Evolutionary conservation across 2,888 invertebrate genomes (phyloP), one percentile per base, ranked within the genome.

Genomic region (Crematogaster levior): DNA sequence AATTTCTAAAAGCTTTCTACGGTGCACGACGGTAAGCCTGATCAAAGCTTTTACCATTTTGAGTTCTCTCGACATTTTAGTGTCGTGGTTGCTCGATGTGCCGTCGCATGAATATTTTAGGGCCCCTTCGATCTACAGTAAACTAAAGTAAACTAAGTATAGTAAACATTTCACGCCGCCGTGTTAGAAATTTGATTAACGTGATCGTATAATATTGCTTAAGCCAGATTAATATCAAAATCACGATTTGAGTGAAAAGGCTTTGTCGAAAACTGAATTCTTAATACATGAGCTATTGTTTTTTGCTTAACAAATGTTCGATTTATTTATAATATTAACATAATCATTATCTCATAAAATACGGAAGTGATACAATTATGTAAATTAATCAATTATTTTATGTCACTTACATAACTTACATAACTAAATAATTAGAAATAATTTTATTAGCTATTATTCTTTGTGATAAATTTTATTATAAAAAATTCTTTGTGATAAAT

Each of bases 1-100:
- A 79, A 79, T 79, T 79, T 79, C 70, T 70, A 66, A 77, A 68
- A 77, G 77, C 77, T 77, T 68, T 77, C 68, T 56, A 56, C 68
- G 21, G 30, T 43, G 68, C 43, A 68, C 30, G 53, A 66, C 75
- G 53, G n/a, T 68, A 68, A 77, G 68, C 68, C 53, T 68, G 77
- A 68, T 77, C 77, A 70, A 79, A 70, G 70, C 77, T 79, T 70
- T 79, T 70, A 68, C 61, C 34, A 70, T 79, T 79, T 79, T 58
- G 77, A 79, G 77, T 58, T 34, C 56, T 68, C 68, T 43, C 77
- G 56, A 58, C 77, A 56, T 70, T 79, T 79, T 79, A 68, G 70
- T 79, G 56, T 70, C 70, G 43, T 70, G 34, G 56, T 40, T 70
- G 65, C 48, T 51, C 75, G 75, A 66, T 75, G 65, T 51, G 34